Percentiles rank a stretch among this genome's conserved stretches.
Conservation (phyloP, 2,888 invertebrate species). For the Mythimna lalbum region DNA sequence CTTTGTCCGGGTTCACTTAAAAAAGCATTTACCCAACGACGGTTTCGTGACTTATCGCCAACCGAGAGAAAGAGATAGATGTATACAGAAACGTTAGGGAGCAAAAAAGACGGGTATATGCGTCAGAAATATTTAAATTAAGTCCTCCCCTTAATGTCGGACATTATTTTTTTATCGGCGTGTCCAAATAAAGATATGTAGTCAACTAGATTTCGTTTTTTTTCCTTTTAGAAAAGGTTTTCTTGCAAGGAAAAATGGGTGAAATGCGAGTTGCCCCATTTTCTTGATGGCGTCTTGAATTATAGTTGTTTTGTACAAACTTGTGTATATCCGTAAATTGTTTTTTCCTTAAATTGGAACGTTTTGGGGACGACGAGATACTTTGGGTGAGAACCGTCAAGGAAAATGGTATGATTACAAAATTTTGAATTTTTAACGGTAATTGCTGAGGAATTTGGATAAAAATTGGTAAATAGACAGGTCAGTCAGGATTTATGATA, state of each 20-base stretch:
- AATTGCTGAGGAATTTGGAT: constrained; percentile 20
- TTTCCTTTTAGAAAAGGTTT: constrained; percentile 70
- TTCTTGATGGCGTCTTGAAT: constrained; percentile 58
- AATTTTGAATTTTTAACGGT: not conserved
- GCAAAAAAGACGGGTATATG: constrained; percentile 68
- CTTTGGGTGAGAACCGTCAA: not conserved
- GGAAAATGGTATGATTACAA: constrained; percentile 22
- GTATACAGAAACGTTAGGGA: constrained; percentile 44
- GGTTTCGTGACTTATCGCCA: constrained; percentile 82
- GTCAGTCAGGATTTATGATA: not conserved
- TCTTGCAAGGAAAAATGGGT: constrained; percentile 63
- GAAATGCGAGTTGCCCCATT: constrained; percentile 59
- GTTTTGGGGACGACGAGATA: constrained; percentile 19
- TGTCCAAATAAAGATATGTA: constrained; percentile 86
- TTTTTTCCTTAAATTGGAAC: constrained; percentile 32
- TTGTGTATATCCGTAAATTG: constrained; percentile 50
- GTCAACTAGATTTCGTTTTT: constrained; percentile 66
- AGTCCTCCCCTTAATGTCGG: constrained; percentile 86
- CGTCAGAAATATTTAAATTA: constrained; percentile 89
- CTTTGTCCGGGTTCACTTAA: constrained; percentile 83
- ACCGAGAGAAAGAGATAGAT: constrained; percentile 69
- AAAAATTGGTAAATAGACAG: not conserved
- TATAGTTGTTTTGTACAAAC: constrained; percentile 55
- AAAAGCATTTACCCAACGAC: constrained; percentile 84
- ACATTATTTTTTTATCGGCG: constrained; percentile 90